Evolutionary conservation across 2,113 vertebrate genomes (phyloP).

Genomic region (Clarias macrocephalus): DNA sequence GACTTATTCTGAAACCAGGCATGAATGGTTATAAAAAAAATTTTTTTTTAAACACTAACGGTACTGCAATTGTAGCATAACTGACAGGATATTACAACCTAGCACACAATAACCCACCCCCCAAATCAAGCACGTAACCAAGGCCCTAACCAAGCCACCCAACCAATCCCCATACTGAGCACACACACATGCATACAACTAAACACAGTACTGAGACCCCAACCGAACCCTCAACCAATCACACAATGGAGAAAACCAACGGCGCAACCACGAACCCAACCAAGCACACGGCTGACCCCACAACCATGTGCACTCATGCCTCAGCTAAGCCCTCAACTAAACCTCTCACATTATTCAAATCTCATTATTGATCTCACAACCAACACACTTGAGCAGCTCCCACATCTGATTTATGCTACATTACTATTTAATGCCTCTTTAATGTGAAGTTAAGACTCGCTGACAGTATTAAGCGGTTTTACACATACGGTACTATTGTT

Average conservation of each 20-base stretch:
- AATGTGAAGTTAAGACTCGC: not conserved
- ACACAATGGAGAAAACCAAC: not conserved
- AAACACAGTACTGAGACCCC: not conserved
- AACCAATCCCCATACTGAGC: not conserved
- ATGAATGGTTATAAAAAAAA: not conserved
- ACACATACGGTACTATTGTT: not conserved
- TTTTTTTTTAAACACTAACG: not conserved
- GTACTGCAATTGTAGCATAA: not conserved
- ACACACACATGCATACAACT: not conserved
- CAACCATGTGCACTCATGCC: not conserved
- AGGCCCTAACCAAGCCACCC: not conserved
- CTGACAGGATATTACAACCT: not conserved
- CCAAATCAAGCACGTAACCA: not conserved
- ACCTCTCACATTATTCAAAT: too few relatives aligned
- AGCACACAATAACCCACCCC: not conserved
- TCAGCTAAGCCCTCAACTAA: not conserved
- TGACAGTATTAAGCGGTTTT: not conserved
- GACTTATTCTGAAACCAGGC: not conserved
- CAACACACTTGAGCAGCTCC: too few relatives aligned
- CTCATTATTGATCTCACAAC: too few relatives aligned
- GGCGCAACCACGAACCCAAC: not conserved
- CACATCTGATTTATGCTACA: not conserved
- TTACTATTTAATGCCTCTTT: not conserved
- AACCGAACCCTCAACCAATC: not conserved
- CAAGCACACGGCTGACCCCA: rapidly evolving